phyloP scores from a whole-genome alignment of 2,888 invertebrate species.

The Chloromyia formosa region DNA sequence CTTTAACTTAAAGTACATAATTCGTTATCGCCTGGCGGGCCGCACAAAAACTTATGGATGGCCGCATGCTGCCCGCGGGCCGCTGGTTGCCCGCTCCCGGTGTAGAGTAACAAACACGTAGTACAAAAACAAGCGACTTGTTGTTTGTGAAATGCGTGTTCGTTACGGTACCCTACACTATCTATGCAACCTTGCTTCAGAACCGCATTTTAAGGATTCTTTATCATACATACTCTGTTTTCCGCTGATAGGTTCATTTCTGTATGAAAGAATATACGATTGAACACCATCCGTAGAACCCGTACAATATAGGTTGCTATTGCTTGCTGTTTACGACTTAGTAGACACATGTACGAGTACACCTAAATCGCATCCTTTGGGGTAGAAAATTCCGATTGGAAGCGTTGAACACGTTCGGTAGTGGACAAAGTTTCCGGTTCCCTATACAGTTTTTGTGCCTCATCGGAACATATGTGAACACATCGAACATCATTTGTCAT shows the following conservation, averaged over 20 bases:
- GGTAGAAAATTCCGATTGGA: constrained; percentile 28
- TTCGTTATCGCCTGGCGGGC: no score
- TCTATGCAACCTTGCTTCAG: no score
- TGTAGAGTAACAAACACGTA: no score
- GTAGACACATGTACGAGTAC: constrained; percentile 23
- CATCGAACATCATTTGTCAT: constrained; percentile 50
- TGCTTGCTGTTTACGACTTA: constrained; percentile 22
- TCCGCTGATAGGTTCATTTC: background rate
- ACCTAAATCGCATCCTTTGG: constrained; percentile 1
- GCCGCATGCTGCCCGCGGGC: no score
- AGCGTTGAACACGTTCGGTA: constrained; percentile 45
- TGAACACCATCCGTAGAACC: background rate
- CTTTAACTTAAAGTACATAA: no score
- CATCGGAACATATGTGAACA: constrained; percentile 47
- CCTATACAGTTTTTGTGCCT: constrained; percentile 45
- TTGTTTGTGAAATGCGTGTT: no score
- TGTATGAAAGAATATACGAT: background rate
- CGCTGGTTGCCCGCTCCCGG: no score
- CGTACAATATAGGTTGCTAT: constrained; percentile 6
- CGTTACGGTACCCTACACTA: no score
- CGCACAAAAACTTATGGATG: no score
- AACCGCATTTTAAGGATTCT: no score
- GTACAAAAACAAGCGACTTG: no score
- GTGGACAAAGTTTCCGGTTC: constrained; percentile 40
- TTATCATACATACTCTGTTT: no score